Evolutionary conservation across 2,797 vertebrate species (phyloP), one percentile per base, ranked within the genome.

Genomic region (Semaprochilodus insignis): DNA sequence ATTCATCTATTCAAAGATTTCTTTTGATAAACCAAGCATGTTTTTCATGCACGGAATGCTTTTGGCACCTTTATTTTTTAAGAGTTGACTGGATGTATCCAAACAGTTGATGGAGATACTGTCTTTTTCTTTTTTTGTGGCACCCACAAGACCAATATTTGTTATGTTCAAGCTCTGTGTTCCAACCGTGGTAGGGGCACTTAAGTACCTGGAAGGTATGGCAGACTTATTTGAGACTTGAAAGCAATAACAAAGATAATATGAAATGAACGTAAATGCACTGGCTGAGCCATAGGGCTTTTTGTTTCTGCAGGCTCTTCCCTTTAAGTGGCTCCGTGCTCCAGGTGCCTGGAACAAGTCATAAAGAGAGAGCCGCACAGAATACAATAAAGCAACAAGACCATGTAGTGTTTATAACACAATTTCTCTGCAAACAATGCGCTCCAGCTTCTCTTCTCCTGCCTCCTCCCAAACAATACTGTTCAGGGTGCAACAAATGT

Each of bases 401-500:
- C 73, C 57, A 73, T 25, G 78, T 65, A 72, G 63, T 59, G 80
- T 65, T 80, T 82, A 82, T 76, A 83, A 89, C 81, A 44, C 31
- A 36, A 84, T 62, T 81, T 76, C 74, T 81, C 63, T 19, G 27
- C 31, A 82, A 75, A 88, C 71, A 81, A 88, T 69, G 31, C 52
- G 73, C 59, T 62, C 27, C 52, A n/a, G 31, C 44, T 65, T 69
- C 84, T 82, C 51, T 59, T 66, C 83, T 82, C 69, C 60, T 66
- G 62, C 52, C 52, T 67, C 52, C 52, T 67, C 57, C 23, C 14
- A 62, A 66, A 27, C 74, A 78, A 72, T 84, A 82, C 14, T 51
- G 81, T 82, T 72, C 14, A n/a, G 52, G 82, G 84, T 59, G 82
- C 76, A 84, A 84, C 81, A 81, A 89, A 87, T 60, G 79, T 85